Evolutionary conservation across 2,888 invertebrate genomes (phyloP), one percentile per base, ranked within the genome.

Genomic region (Neuroscelio doddi): DNA sequence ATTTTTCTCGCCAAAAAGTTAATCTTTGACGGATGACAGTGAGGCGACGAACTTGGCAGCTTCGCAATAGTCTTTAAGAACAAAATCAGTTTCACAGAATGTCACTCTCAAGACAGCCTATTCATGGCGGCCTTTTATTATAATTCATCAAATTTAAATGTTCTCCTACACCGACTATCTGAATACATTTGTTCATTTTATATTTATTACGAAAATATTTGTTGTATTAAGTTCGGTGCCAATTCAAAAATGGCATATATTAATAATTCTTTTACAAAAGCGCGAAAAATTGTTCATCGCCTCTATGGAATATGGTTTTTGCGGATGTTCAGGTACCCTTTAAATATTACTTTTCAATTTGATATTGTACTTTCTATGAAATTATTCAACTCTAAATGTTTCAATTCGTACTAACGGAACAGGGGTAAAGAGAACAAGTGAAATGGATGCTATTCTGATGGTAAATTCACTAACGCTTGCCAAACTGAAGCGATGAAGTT

Each of bases 11-110:
- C 58, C 56, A 73, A 74, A 74, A 77, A 79, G 71, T 80, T 82
- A 77, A 80, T 81, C 78, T 80, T 78, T 77, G 80, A 81, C 80
- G 79, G 79, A 74, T 79, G 79, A 77, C 78, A 77, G 74, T 69
- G 53, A 59, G 53, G 16, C 55, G 49, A 24, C 63, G 27, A 44
- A 55, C 53, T 59, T 64, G 59, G 56, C 62, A 57, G 42, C 55
- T 41, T 52, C 32, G 47, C 57, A 44, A 53, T 46, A 29, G 46
- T 51, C 34, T 47, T 36, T 14, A 21, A 15, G 29, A 29, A 29
- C 29, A 21, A 46, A 17, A 32, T 17, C 29, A 21, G 38, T 10
- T 12, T 15, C 15, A 38, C 27, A 14, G 15, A 38, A 38, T 42
- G 3, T 45, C 46, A 10, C 27, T 39, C 51, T 51, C 26, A 34